Evolutionary conservation across 2,113 vertebrate species (phyloP).

Genomic region (Panthera leo): DNA sequence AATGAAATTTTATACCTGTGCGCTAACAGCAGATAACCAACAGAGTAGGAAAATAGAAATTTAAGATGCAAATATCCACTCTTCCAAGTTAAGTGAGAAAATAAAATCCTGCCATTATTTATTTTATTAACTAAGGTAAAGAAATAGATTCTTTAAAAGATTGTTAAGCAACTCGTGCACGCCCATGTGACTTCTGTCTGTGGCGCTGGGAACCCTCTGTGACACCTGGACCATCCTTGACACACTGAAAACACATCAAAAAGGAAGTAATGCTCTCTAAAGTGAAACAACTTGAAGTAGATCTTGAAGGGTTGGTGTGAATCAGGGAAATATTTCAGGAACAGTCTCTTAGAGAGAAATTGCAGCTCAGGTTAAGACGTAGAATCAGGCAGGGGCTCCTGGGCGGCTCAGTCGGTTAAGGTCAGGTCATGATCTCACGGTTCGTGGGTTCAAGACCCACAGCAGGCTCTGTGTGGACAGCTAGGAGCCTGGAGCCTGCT

Average conservation of each 20-base stretch:
- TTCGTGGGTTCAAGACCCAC: no score
- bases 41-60: not conserved
- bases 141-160: not conserved
- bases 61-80: conserved; percentile 30
- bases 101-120: not conserved
- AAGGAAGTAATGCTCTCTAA: not conserved
- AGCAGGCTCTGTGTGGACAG: no score
- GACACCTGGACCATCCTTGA: not conserved
- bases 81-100: not conserved
- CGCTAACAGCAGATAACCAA: not conserved
- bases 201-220: not conserved
- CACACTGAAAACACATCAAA: not conserved
- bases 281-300: not conserved
- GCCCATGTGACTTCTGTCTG: not conserved
- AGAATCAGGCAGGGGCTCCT: not conserved
- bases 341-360: not conserved
- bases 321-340: not conserved
- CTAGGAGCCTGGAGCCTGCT: no score
- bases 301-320: not conserved
- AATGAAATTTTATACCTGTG: conserved; percentile 26
- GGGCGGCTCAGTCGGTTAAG: no score
- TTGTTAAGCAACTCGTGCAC: not conserved
- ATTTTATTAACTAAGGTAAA: conserved; percentile 26
- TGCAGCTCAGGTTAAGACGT: not conserved
- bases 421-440: no score